Base-by-base conservation (phyloP, 2,888 invertebrate species). In the Teleiodes luculella region DNA sequence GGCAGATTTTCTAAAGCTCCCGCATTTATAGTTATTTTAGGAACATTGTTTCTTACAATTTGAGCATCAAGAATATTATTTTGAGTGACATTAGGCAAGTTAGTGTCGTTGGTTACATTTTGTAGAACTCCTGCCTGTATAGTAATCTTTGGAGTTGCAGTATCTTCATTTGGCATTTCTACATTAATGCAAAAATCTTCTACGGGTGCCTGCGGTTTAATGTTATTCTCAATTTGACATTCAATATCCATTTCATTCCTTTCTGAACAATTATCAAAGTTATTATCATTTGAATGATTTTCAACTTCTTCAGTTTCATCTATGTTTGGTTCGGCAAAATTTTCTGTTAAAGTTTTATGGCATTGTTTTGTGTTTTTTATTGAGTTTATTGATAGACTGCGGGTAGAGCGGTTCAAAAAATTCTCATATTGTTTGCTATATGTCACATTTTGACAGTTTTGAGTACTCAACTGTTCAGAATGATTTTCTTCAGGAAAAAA, bases 211-310 rank as follows among this genome's bases (percentile, higher is more conserved):
- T n/a, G n/a, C n/a, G n/a, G n/a, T n/a, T n/a, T n/a, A n/a, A n/a
- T n/a, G n/a, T n/a, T n/a, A n/a, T n/a, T n/a, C n/a, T n/a, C n/a
- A n/a, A n/a, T n/a, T 10, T 41, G 20, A 28, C 7, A 8, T 24
- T 43, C 43, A 13, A 43, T 43, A 13, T 43, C 43, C 43, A 43
- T 43, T n/a, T n/a, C n/a, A n/a, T n/a, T n/a, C n/a, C n/a, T n/a
- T n/a, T n/a, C n/a, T n/a, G n/a, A n/a, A n/a, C n/a, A n/a, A 13
- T 43, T 20, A 28, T 41, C 7, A 3, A 24, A 4, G 10, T 41
- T 10, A 41, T 11, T n/a, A n/a, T n/a, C n/a, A n/a, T n/a, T n/a
- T n/a, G n/a, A n/a, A 14, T 37, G 1, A 37, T 14, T 7, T 14
- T 18, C 14, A 0, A 37, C 14, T 20, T 20, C 3, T 11, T 20